Conservation (phyloP, 1,140 invertebrate genomes). For the Campodea augens region DNA sequence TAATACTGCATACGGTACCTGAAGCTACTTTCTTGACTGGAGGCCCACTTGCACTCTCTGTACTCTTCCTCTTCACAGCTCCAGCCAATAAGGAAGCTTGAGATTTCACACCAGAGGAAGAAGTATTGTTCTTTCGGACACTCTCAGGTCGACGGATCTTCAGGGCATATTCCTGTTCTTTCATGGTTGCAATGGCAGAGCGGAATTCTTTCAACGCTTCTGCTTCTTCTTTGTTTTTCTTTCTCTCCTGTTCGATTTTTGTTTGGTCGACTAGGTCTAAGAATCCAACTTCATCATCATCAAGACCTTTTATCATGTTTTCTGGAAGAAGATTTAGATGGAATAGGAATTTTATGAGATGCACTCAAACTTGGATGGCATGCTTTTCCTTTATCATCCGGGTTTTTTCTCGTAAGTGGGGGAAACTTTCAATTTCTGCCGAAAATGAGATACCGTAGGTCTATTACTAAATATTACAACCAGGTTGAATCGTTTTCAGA, state of each 20-base stretch:
- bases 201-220: slow-evolving; percentile 65
- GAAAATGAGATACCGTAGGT: slow-evolving; percentile 8
- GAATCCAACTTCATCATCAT: slow-evolving; percentile 89
- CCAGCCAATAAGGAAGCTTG: neutral
- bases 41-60: too few species aligned
- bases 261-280: slow-evolving; percentile 69
- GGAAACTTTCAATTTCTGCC: slow-evolving; percentile 5
- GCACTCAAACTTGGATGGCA: slow-evolving; percentile 7
- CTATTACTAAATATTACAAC: slow-evolving; percentile 6
- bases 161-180: slow-evolving; percentile 50
- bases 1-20: too few species aligned
- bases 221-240: slow-evolving; percentile 58
- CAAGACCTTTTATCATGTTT: slow-evolving; percentile 83
- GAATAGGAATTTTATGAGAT: slow-evolving; percentile 4
- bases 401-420: neutral
- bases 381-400: slow-evolving; percentile 1
- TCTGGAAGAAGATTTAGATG: slow-evolving; percentile 37
- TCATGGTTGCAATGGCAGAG: slow-evolving; percentile 49
- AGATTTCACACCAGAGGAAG: neutral
- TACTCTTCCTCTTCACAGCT: neutral
- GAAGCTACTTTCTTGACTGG: too few species aligned
- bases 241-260: slow-evolving; percentile 61
- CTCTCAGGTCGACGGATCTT: slow-evolving; percentile 19
- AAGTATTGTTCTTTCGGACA: neutral
- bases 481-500: slow-evolving; percentile 2